A percentile compares a stretch with the other conserved stretches of the same genome.
phyloP scores from a whole-genome alignment of 2,797 vertebrate species.

The Babyrousa celebensis region DNA sequence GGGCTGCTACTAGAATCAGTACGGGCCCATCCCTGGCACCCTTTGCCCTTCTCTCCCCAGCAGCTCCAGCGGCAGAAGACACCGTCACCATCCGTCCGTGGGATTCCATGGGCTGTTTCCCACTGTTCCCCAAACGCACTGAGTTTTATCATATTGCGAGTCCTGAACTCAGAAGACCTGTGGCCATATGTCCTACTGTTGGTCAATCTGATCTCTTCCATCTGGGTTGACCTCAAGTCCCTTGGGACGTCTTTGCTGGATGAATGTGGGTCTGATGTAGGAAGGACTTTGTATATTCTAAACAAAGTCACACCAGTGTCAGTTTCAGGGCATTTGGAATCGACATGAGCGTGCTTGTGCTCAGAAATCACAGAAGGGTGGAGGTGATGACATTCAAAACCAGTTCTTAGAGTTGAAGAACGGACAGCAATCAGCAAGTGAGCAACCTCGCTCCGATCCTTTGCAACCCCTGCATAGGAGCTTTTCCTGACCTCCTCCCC shows the following conservation, averaged over 20 bases:
- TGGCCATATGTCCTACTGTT: rapidly evolving
- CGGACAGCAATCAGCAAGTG: not conserved
- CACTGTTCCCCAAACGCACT: no score
- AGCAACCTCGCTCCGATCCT: not conserved
- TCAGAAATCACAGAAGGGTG: not conserved
- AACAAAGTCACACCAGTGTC: not conserved
- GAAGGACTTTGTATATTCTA: no score
- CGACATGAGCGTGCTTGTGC: not conserved
- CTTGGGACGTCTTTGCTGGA: no score
- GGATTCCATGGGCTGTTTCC: not conserved
- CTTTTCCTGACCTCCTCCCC: no score
- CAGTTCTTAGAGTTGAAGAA: not conserved
- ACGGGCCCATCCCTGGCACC: rapidly evolving
- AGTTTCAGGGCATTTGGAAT: not conserved
- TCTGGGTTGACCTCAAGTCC: not conserved
- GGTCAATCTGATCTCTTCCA: not conserved
- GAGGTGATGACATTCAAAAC: not conserved
- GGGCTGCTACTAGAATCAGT: rapidly evolving
- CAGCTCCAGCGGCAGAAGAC: not conserved
- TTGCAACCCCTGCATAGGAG: not conserved
- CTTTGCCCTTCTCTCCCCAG: not conserved
- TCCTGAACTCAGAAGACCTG: not conserved
- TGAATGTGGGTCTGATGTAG: not conserved
- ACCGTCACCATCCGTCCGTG: not conserved
- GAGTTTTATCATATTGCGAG: not conserved